Percentiles rank a stretch among this genome's conserved stretches.
Conservation (phyloP, 2,113 vertebrate genomes). For the Calonectris borealis region DNA sequence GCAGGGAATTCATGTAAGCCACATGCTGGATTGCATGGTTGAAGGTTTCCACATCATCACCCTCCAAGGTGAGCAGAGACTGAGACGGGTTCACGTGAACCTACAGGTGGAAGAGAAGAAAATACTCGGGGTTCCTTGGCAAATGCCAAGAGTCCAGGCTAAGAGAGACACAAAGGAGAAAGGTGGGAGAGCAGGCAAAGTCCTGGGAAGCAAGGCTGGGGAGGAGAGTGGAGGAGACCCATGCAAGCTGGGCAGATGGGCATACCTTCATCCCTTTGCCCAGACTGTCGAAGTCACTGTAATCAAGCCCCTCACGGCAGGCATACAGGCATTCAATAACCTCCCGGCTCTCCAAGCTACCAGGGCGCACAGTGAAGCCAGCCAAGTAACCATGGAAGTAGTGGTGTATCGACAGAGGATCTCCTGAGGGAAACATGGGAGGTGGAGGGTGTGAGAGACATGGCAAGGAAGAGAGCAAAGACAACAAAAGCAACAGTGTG, state of each 20-base stretch:
- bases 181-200: conserved; percentile 34
- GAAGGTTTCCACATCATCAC: conserved; percentile 95
- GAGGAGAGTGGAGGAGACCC: conserved; percentile 28
- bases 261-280: conserved; percentile 98
- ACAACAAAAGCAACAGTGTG: background rate
- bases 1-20: conserved; percentile 95
- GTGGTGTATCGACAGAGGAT: conserved; percentile 83
- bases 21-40: conserved; percentile 97
- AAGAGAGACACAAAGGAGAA: background rate
- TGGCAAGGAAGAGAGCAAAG: background rate
- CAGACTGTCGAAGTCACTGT: conserved; percentile 96
- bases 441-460: conserved; percentile 61
- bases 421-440: conserved; percentile 80
- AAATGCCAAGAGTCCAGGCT: background rate
- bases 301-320: conserved; percentile 97
- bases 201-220: conserved; percentile 25
- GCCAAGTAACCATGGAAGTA: conserved; percentile 96
- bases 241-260: conserved; percentile 60
- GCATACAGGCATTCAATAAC: conserved; percentile 98
- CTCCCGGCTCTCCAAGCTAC: conserved; percentile 94
- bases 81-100: conserved; percentile 98
- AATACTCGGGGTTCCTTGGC: background rate
- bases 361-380: conserved; percentile 93
- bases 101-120: conserved; percentile 62
- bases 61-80: conserved; percentile 93